phyloP scores from a whole-genome alignment of 2,113 vertebrate genomes.

The Antennarius striatus region DNA sequence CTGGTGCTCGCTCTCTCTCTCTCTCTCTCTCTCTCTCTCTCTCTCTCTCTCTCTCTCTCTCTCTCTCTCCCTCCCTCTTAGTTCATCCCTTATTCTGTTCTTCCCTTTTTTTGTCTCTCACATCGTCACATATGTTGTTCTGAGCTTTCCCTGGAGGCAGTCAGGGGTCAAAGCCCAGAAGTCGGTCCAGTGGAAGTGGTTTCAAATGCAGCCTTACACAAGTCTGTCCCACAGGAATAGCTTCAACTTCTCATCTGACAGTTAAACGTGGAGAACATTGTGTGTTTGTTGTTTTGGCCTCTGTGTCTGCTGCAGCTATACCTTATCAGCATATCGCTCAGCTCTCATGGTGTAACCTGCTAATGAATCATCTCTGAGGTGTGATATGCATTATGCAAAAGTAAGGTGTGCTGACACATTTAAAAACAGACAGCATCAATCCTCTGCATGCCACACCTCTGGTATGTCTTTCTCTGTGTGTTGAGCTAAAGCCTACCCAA shows the following conservation, averaged over 20 bases:
- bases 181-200: conserved; percentile 51
- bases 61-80: conserved; percentile 22
- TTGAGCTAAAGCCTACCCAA: conserved; percentile 19
- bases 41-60: conserved; percentile 24
- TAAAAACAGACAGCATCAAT: conserved; percentile 67
- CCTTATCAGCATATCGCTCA: conserved; percentile 66
- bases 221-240: conserved; percentile 45
- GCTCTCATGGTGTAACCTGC: conserved; percentile 67
- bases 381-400: conserved; percentile 82
- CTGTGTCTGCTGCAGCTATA: conserved; percentile 23
- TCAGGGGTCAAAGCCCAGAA: conserved; percentile 35
- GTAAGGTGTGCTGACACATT: conserved; percentile 75
- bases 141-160: conserved; percentile 41
- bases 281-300: conserved; percentile 29
- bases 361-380: conserved; percentile 82
- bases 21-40: conserved; percentile 6
- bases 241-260: conserved; percentile 49
- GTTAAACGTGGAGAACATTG: conserved; percentile 45
- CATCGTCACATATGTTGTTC: conserved; percentile 37
- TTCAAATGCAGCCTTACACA: conserved; percentile 57
- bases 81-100: conserved; percentile 46
- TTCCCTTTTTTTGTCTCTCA: conserved; percentile 35
- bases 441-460: conserved; percentile 59
- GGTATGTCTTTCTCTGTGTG: conserved; percentile 29
- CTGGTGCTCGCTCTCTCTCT: conserved; percentile 25